Percentiles rank a stretch among this genome's conserved stretches.
Conservation (phyloP, 2,888 invertebrate species). For the Chrysopilus asiliformis region DNA sequence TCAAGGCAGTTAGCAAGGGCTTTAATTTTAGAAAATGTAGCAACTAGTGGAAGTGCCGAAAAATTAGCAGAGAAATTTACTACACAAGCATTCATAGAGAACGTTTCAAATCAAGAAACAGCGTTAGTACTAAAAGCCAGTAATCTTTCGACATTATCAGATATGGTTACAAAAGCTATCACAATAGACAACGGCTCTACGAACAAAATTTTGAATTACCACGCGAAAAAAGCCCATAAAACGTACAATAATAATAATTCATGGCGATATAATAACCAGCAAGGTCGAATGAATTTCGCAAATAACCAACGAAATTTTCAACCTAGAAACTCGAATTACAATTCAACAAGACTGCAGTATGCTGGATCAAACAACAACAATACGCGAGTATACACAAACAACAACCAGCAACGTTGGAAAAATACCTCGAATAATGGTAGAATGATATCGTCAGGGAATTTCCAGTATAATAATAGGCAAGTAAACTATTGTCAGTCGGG, state of each 20-base stretch:
- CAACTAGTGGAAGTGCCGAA: slow-evolving; percentile 1
- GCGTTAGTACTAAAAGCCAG: slow-evolving; percentile 1
- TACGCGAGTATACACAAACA: not conserved
- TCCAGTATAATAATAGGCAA: not conserved
- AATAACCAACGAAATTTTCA: not conserved
- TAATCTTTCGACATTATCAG: not conserved
- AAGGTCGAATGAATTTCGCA: not conserved
- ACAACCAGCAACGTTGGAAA: not conserved
- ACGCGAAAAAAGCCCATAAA: not conserved
- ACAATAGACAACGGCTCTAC: not conserved
- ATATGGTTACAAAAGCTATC: not conserved
- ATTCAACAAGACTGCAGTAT: too few relatives aligned
- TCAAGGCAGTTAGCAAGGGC: slow-evolving; percentile 1
- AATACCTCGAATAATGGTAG: not conserved
- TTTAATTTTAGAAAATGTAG: slow-evolving; percentile 2
- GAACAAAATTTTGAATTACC: not conserved
- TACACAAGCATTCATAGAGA: not conserved
- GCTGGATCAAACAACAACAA: too few relatives aligned
- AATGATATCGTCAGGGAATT: not conserved
- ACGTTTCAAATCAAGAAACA: slow-evolving; percentile 3
- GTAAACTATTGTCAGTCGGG: slow-evolving; percentile 1
- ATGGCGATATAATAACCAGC: not conserved
- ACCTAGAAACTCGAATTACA: not conserved
- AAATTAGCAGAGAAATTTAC: slow-evolving; percentile 1
- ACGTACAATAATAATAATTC: not conserved